Base-by-base conservation (phyloP, 1,140 invertebrate genomes). In the Calliopsis andreniformis region DNA sequence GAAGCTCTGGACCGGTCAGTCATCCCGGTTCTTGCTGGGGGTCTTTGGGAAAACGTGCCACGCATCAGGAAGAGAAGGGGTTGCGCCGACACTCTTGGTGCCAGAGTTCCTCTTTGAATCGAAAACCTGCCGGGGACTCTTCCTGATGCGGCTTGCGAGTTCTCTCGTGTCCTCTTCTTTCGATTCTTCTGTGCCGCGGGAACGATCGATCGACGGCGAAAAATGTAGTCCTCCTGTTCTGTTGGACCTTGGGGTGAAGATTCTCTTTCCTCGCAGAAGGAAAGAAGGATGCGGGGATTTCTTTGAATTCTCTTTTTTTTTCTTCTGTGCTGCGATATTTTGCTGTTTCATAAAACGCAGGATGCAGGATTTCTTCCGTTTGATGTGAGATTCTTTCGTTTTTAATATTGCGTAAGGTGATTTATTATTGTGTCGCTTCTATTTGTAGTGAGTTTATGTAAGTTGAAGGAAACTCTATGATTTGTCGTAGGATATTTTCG, bases 41-140 rank as follows among this genome's bases (percentile, higher is more conserved):
- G 82, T 83, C 81, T 78, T 71, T 83, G 81, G 81, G 81, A 84
- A 84, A 71, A 76, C 69, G 32, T 43, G 64, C 20, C 39, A 49
- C 28, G 51, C 77, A 76, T 79, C 76, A 79, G 70, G 82, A 76
- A 84, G 76, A 71, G 68, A 84, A 85, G 70, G 82, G 79, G 79
- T 84, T 81, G 76, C 64, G 43, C 49, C 30, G 32, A 43, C 18
- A 1, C 16, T 67, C 25, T 10, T 39, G 39, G 30, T 47, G 32
- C 28, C 32, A 49, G 71, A 69, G 61, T 63, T 53, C 39, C 47
- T 49, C 25, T 63, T 64, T 49, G 81, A 71, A 63, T 66, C 62
- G 53, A 72, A 84, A 84, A 83, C 76, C 76, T 79, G 76, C 67
- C 43, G 23, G 30, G 30, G 7, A 20, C 25, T 67, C 62, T 67